Conservation (phyloP, 2,888 invertebrate genomes). For the Pristionchus japonicus region DNA sequence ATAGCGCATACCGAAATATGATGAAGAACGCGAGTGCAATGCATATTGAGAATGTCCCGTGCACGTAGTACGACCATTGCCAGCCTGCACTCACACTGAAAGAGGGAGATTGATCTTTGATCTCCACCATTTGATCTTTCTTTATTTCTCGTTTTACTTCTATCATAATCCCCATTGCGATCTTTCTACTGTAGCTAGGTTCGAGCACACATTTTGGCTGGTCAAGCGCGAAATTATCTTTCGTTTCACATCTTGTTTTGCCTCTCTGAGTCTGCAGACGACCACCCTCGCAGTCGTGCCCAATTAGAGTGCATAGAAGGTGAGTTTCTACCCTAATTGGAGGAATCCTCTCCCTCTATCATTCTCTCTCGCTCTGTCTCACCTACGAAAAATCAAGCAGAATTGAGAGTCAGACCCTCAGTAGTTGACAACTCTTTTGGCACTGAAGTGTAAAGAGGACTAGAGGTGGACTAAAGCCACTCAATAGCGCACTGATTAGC, state of each 20-base stretch:
- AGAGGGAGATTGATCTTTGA: not conserved
- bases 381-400: not conserved
- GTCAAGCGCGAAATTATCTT: too few relatives aligned
- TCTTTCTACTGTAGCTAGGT: too few relatives aligned
- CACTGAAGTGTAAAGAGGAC: not conserved
- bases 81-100: slow-evolving; percentile 56
- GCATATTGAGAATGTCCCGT: slow-evolving; percentile 52
- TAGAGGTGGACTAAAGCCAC: not conserved
- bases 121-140: too few relatives aligned
- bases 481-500: not conserved
- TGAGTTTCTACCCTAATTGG: not conserved
- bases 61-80: slow-evolving; percentile 58
- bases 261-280: not conserved
- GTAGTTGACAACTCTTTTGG: not conserved
- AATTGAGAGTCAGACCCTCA: not conserved
- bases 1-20: slow-evolving; percentile 53
- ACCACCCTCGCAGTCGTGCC: not conserved
- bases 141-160: too few relatives aligned
- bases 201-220: too few relatives aligned
- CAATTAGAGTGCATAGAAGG: not conserved
- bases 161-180: too few relatives aligned
- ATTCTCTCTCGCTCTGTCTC: not conserved
- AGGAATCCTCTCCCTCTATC: not conserved
- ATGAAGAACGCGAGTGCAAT: slow-evolving; percentile 52
- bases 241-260: too few relatives aligned